Evolutionary conservation across 1,140 invertebrate species (phyloP), one percentile per base, ranked within the genome.

Genomic region (Papilio machaon): DNA sequence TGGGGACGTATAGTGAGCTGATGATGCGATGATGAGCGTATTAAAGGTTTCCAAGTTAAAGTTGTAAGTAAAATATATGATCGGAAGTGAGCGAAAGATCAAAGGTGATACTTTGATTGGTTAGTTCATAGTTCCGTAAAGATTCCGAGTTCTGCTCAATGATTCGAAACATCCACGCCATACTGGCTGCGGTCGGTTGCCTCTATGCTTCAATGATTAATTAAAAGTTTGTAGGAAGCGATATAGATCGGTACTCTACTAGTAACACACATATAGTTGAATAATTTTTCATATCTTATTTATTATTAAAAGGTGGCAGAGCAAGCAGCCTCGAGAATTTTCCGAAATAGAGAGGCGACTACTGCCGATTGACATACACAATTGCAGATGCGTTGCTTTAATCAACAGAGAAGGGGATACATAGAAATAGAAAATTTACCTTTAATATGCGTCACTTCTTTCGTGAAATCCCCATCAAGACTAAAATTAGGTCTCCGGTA

Each of bases 71-170:
- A 35, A 67, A 67, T 11, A 67, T 10, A 67, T 67, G 30, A 15
- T 67, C 60, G 60, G 64, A 67, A 35, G 10, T 30, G 23, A 70
- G 30, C 11, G 17, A 38, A 70, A 70, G 64, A 70, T 70, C 64
- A 70, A 70, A 70, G 30, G 30, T 38, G 23, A 2, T 54, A 54
- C 19, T 60, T 60, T 38, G 64, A 67, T 35, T 30, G 30, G 11
- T 70, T 70, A 70, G 64, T 70, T 70, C 30, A 70, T 70, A 70
- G 64, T 35, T 70, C 11, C 30, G 30, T 35, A 70, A 70, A 38
- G 30, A 70, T 70, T 35, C 13, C 30, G 10, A 70, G 30, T 17
- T 70, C 13, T 70, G 30, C 6, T 70, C 64, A 70, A 70, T 70
- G 64, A 70, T 35, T 70, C 30, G 64, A 30, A 70, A 70, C 64